Evolutionary conservation across 2,888 invertebrate genomes (phyloP).

Genomic region (Pristionchus mayeri): DNA sequence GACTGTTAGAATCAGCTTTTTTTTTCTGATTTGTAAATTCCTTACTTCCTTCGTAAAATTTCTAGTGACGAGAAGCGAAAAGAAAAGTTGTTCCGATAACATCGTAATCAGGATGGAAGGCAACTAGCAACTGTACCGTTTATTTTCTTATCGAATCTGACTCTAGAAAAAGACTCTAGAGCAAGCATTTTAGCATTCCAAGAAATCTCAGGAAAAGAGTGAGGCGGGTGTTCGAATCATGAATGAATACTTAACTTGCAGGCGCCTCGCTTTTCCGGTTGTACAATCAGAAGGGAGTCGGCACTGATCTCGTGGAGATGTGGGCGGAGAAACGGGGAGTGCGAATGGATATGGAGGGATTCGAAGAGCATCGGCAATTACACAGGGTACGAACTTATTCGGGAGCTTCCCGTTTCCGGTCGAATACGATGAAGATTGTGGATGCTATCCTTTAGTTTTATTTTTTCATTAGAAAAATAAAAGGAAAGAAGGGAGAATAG

Average conservation of each 20-base stretch:
- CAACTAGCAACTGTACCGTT: background rate
- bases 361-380: background rate
- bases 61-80: background rate
- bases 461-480: background rate
- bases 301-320: slow-evolving; percentile 39
- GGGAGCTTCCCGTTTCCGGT: background rate
- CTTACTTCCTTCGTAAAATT: background rate
- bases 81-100: slow-evolving; percentile 4
- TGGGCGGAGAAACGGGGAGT: slow-evolving; percentile 3
- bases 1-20: background rate
- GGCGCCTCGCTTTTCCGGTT: slow-evolving; percentile 18
- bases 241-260: too few relatives aligned
- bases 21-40: background rate
- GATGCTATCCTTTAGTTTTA: slow-evolving; percentile 10
- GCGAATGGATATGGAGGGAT: slow-evolving; percentile 29
- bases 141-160: slow-evolving; percentile 30
- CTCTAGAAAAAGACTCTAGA: too few relatives aligned
- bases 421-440: background rate
- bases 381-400: slow-evolving; percentile 17
- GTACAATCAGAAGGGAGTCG: slow-evolving; percentile 30
- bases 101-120: background rate
- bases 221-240: too few relatives aligned
- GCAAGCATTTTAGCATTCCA: slow-evolving; percentile 18
- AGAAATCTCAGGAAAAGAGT: background rate
- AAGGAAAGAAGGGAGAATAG: background rate